phyloP scores from a whole-genome alignment of 1,140 invertebrate species.

The Bradynema listronoti region DNA sequence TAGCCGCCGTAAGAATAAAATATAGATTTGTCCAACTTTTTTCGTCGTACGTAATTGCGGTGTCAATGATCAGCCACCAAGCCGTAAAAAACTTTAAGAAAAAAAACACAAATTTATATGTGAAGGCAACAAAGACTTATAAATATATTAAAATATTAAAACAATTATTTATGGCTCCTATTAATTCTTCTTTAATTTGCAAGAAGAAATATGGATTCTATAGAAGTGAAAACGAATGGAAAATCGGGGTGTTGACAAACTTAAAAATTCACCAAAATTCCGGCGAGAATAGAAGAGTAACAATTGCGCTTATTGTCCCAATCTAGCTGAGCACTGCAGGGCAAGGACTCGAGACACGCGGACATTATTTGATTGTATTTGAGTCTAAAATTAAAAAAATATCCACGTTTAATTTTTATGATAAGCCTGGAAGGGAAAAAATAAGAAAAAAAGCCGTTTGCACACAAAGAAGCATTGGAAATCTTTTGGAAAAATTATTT shows the following conservation, averaged over 20 bases:
- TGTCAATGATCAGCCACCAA: conserved; percentile 97
- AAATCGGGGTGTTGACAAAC: neutral
- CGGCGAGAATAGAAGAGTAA: conserved; percentile 33
- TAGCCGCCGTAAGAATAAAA: conserved; percentile 85
- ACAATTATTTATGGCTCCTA: neutral
- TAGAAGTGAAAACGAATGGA: conserved; percentile 16
- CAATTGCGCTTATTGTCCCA: conserved; percentile 37
- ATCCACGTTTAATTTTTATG: no score
- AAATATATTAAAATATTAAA: neutral
- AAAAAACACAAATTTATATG: neutral
- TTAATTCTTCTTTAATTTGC: neutral
- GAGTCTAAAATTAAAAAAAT: neutral
- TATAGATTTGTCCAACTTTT: conserved; percentile 70
- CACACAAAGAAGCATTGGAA: no score
- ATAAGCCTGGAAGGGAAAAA: no score
- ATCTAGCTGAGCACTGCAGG: conserved; percentile 21
- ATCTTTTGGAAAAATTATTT: no score
- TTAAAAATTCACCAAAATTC: conserved; percentile 30
- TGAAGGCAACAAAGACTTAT: neutral
- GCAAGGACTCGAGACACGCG: conserved; percentile 32
- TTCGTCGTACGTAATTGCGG: conserved; percentile 68
- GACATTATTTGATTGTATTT: conserved; percentile 20
- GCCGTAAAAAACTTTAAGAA: conserved; percentile 68
- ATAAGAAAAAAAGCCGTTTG: no score
- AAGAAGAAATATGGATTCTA: neutral